A percentile compares a stretch with the other conserved stretches of the same genome.
Evolutionary conservation across 2,113 vertebrate species (phyloP).

Genomic region (Xenopus borealis): DNA sequence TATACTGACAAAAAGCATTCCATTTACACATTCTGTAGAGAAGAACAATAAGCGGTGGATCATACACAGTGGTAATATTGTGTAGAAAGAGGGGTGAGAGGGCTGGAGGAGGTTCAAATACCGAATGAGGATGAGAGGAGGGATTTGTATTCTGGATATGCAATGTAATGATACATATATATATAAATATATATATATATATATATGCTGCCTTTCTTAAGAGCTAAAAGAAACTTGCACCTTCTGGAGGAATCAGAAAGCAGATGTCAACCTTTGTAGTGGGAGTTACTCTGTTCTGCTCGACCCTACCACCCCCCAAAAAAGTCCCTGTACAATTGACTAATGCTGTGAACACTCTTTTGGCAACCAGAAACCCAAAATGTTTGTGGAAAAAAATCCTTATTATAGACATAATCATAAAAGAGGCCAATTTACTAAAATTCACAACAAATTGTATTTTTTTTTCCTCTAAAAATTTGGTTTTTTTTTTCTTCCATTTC

Average conservation of each 20-base stretch:
- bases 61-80: slow-evolving; percentile 46
- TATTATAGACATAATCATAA: too few species aligned
- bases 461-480: too few species aligned
- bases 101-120: slow-evolving; percentile 26
- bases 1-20: slow-evolving; percentile 44
- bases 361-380: too few species aligned
- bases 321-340: too few species aligned
- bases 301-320: background rate
- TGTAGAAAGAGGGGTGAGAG: slow-evolving; percentile 26
- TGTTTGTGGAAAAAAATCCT: too few species aligned
- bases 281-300: background rate
- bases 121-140: slow-evolving; percentile 35
- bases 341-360: too few species aligned
- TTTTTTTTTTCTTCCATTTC: too few species aligned
- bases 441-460: too few species aligned
- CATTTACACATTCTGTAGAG: slow-evolving; percentile 43
- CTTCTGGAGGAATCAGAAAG: slow-evolving; percentile 10
- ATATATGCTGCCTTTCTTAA: slow-evolving; percentile 24
- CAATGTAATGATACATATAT: slow-evolving; percentile 27
- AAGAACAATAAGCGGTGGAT: slow-evolving; percentile 21
- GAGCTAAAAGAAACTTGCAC: slow-evolving; percentile 34
- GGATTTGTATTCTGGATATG: slow-evolving; percentile 39
- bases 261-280: slow-evolving; percentile 11
- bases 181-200: slow-evolving; percentile 31
- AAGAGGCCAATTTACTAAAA: too few species aligned